phyloP scores from a whole-genome alignment of 2,113 vertebrate genomes.

The Mobula hypostoma region DNA sequence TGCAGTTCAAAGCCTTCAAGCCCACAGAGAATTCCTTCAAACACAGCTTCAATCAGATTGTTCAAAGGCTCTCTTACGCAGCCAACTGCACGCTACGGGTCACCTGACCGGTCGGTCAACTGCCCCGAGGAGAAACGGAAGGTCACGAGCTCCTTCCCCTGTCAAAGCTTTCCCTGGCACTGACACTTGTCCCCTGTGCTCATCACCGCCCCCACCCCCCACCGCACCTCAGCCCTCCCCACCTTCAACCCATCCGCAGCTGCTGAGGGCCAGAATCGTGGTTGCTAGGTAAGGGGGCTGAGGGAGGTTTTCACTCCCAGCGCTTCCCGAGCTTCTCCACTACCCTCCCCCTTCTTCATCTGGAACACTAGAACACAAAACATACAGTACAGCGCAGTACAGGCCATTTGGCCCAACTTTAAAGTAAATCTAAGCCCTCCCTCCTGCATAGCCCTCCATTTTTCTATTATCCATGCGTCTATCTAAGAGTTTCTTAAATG shows the following conservation, averaged over 20 bases:
- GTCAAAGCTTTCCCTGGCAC: background rate
- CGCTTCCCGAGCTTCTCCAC: background rate
- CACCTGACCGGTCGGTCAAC: background rate
- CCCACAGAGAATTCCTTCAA: background rate
- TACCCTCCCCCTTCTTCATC: too few species aligned
- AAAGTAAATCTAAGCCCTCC: too few species aligned
- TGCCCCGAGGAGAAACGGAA: background rate
- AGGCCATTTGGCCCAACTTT: too few species aligned
- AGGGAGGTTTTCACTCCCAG: background rate
- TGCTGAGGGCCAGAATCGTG: too few species aligned
- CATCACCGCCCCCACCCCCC: background rate
- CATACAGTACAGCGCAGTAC: too few species aligned
- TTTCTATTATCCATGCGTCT: too few species aligned
- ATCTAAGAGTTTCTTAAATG: too few species aligned
- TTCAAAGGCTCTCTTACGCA: background rate
- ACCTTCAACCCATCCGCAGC: background rate
- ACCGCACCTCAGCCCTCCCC: too few species aligned
- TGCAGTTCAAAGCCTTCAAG: constrained; percentile 9
- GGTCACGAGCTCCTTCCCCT: background rate
- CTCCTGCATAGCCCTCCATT: too few species aligned
- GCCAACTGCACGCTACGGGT: background rate
- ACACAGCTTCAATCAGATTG: background rate
- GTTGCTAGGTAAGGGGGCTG: background rate
- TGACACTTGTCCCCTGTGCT: background rate
- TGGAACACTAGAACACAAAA: too few species aligned